Evolutionary conservation across 2,113 vertebrate genomes (phyloP).

Genomic region (Brienomyrus brachyistius): DNA sequence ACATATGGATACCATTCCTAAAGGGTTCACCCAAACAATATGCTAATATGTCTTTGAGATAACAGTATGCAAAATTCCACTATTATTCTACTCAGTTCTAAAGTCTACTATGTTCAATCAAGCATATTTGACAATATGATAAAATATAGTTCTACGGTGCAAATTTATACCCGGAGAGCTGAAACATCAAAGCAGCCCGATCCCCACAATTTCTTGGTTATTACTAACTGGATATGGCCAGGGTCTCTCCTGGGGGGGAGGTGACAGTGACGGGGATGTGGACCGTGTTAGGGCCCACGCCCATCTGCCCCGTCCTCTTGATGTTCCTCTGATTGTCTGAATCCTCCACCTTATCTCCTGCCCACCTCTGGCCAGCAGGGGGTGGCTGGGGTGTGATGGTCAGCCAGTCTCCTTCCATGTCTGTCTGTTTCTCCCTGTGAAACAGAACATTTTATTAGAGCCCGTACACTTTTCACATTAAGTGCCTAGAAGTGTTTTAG

Average conservation of each 20-base stretch:
- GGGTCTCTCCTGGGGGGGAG: slow-evolving; percentile 70
- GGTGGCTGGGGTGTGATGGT: slow-evolving; percentile 58
- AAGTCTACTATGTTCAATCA: neutral
- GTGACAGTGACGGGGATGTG: slow-evolving; percentile 73
- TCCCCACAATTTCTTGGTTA: neutral
- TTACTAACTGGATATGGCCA: slow-evolving; percentile 75
- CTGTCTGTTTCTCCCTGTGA: slow-evolving; percentile 53
- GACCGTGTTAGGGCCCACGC: slow-evolving; percentile 52
- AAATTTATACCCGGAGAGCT: neutral
- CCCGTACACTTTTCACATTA: neutral
- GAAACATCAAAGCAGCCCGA: neutral
- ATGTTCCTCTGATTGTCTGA: slow-evolving; percentile 85
- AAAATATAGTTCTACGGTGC: neutral
- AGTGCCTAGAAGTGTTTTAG: neutral
- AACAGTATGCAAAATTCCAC: neutral
- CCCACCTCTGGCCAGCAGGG: slow-evolving; percentile 59
- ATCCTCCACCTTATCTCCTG: slow-evolving; percentile 71
- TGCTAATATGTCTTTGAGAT: neutral
- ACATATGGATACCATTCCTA: neutral
- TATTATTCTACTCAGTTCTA: neutral
- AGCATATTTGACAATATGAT: neutral
- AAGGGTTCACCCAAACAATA: neutral
- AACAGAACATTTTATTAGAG: neutral
- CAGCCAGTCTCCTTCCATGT: slow-evolving; percentile 58
- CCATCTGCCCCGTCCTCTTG: slow-evolving; percentile 61